Percentiles rank a stretch among this genome's conserved stretches.
Evolutionary conservation across 1,140 invertebrate species (phyloP).

Genomic region (Cyclina sinensis): DNA sequence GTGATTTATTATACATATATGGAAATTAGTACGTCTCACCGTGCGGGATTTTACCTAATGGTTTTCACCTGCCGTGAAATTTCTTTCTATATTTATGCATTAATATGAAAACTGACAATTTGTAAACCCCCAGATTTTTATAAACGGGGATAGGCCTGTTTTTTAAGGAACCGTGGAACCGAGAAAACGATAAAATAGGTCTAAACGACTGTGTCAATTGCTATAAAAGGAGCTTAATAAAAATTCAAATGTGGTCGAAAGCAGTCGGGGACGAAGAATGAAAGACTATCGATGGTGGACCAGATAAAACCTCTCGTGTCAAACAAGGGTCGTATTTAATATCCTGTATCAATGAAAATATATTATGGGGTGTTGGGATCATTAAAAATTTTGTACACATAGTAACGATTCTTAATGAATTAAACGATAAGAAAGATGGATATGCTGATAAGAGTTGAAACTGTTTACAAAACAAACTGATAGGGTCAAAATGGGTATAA

Average conservation of each 20-base stretch:
- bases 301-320: slow-evolving; percentile 18
- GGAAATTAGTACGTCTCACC: slow-evolving; percentile 41
- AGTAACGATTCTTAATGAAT: slow-evolving; percentile 30
- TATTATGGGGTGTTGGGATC: slow-evolving; percentile 3
- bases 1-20: slow-evolving; percentile 56
- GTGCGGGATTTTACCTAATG: slow-evolving; percentile 34
- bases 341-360: slow-evolving; percentile 16
- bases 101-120: slow-evolving; percentile 57
- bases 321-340: slow-evolving; percentile 12
- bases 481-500: slow-evolving; percentile 12
- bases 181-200: not conserved
- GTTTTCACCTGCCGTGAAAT: slow-evolving; percentile 47
- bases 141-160: not conserved
- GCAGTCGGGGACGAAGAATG: not conserved
- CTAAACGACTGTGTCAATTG: not conserved
- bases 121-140: slow-evolving; percentile 38
- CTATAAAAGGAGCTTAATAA: not conserved
- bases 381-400: slow-evolving; percentile 11
- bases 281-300: not conserved
- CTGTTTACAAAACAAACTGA: slow-evolving; percentile 48
- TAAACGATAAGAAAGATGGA: slow-evolving; percentile 37
- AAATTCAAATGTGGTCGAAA: slow-evolving; percentile 6
- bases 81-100: slow-evolving; percentile 51
- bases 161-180: slow-evolving; percentile 7
- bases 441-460: not conserved